Evolutionary conservation across 2,888 invertebrate genomes (phyloP), one percentile per base, ranked within the genome.

Genomic region (Troides helena): DNA sequence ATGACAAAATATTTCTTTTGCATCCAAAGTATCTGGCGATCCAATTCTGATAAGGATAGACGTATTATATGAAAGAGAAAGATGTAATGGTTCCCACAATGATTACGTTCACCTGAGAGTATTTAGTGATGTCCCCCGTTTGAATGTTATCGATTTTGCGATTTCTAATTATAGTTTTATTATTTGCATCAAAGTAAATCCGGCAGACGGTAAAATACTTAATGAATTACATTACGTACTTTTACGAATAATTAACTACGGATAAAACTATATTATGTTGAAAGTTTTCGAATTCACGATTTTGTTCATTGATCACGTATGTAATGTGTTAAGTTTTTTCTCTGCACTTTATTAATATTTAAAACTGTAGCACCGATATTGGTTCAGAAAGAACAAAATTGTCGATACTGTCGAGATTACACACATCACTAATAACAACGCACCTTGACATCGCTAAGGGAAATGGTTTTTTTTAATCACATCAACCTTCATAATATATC

Each of bases 371-470:
- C 14, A 50, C 2, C 5, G 50, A 18, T 12, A 14, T 17, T 50
- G 1, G 14, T 50, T 6, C 7, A 14, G 14, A 46, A 46, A 57
- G 43, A 23, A 50, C 2, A 12, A 50, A 25, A 5, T 53, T 17
- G 43, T 58, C 39, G 58, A 65, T 23, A 59, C 68, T 43, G 18
- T 71, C 6, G 14, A 59, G 12, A 17, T 10, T 59, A 46, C 1
- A 79, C 36, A 65, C 85, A 77, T 68, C 89, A 74, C 86, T 88
- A 81, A 8, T 14, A 81, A 81, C 80, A 87, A 89, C 90, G 89
- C 92, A 92, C 91, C 92, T 92, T 92, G 92, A 87, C 87, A 86
- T 83, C 81, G 81, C 84, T 82, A 90, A 88, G 86, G 91, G 89
- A 90, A 89, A 89, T 88, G 79, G 82, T 87, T 90, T 91, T 88